Evolutionary conservation across 2,113 vertebrate genomes (phyloP).

Genomic region (Copsychus sechellarum): DNA sequence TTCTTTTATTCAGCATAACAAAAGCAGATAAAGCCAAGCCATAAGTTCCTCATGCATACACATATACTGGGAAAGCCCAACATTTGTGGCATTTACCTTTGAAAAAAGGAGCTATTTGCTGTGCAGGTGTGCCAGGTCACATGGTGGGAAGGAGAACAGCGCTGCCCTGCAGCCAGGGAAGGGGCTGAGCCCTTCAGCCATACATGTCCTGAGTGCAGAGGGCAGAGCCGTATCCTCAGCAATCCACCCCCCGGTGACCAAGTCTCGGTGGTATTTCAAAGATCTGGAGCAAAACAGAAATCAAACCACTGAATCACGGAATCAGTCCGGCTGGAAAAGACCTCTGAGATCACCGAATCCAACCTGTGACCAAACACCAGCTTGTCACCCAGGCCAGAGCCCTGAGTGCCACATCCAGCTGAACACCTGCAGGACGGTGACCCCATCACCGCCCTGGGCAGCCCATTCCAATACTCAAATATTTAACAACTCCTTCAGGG

Average conservation of each 20-base stretch:
- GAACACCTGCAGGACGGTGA: neutral
- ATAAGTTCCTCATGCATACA: accelerated
- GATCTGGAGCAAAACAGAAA: neutral
- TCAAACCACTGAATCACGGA: neutral
- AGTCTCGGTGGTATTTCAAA: neutral
- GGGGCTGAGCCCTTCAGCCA: neutral
- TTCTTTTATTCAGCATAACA: neutral
- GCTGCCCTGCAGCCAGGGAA: neutral
- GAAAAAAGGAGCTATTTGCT: neutral
- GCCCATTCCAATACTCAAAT: neutral
- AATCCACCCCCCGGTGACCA: neutral
- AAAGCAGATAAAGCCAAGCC: neutral
- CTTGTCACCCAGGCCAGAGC: neutral
- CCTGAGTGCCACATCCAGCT: neutral
- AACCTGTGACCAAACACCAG: neutral
- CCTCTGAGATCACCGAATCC: neutral
- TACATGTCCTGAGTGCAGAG: neutral
- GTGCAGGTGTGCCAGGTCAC: neutral
- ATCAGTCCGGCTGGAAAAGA: neutral
- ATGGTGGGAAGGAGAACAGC: neutral
- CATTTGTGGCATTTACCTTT: neutral
- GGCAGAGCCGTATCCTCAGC: neutral
- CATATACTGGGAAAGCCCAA: accelerated
- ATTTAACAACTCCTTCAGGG: neutral
- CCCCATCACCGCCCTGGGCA: neutral